Evolutionary conservation across 2,888 invertebrate genomes (phyloP), one percentile per base, ranked within the genome.

Genomic region (Ernsta delagoae): DNA sequence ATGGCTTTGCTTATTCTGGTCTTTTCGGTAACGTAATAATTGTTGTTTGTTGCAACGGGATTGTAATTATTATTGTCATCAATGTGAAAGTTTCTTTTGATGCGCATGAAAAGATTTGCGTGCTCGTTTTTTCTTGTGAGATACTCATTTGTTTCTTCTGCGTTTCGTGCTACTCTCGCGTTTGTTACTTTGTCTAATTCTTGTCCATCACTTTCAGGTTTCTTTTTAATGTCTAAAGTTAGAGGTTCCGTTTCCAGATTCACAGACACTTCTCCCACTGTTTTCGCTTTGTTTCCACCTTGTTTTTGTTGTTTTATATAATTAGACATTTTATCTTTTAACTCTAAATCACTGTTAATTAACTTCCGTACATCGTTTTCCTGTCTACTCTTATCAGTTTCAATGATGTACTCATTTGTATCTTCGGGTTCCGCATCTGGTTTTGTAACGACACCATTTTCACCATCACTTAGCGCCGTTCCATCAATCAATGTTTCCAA

Each of bases 21-120:
- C n/a, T 59, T 65, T 41, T 65, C 16, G 1, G 65, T 65, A 4
- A 65, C 65, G 50, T 48, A 16, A 41, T 65, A 59, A 39, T 65
- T 59, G 24, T 59, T 7, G 4, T 24, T 36, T 34, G 34, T 34
- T 31, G 24, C 1, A 11, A 11, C 11, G 1, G 48, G 48, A 11
- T 36, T 56, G 56, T 54, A 31, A 5, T 16, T 16, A 8, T 56
- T 34, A 36, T 56, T 56, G n/a, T 56, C 36, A n/a, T 36, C 3
- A 36, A 11, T 36, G 56, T n/a, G n/a, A 34, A n/a, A n/a, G n/a
- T 34, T 56, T 36, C 56, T 56, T 56, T 56, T 56, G 34, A 48
- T 61, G 12, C 53, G 53, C 24, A 4, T 9, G 9, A 24, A 24
- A 24, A 24, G 53, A 53, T 34, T 8, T 61, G n/a, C 48, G 4